Evolutionary conservation across 2,888 invertebrate genomes (phyloP).

Genomic region (Brachynemurus nebulosus): DNA sequence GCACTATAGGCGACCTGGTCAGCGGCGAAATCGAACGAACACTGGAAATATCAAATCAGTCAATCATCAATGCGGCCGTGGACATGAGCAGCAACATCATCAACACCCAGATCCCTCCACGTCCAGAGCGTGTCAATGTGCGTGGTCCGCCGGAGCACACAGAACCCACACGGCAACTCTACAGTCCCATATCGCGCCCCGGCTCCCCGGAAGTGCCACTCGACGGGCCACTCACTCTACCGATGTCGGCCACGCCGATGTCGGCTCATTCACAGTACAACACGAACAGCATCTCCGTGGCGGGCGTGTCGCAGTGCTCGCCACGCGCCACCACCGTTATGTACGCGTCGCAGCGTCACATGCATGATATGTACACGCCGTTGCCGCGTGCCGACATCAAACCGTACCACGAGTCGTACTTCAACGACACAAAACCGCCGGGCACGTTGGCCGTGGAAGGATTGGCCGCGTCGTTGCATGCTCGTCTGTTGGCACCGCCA

Average conservation of each 20-base stretch:
- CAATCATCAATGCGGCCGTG: constrained; percentile 75
- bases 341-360: constrained; percentile 21
- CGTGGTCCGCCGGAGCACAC: constrained; percentile 31
- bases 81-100: constrained; percentile 65
- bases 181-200: constrained; percentile 41
- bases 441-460: constrained; percentile 37
- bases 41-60: constrained; percentile 77
- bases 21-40: constrained; percentile 82
- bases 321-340: constrained; percentile 28
- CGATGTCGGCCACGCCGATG: constrained; percentile 12
- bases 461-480: constrained; percentile 69
- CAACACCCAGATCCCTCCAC: constrained; percentile 40
- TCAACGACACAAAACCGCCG: constrained; percentile 44
- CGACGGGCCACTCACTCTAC: constrained; percentile 24
- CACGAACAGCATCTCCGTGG: too few relatives aligned
- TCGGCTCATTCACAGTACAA: constrained; percentile 24
- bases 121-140: constrained; percentile 43
- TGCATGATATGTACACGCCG: constrained; percentile 35
- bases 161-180: constrained; percentile 30
- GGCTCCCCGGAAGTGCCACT: constrained; percentile 39
- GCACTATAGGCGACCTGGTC: constrained; percentile 68
- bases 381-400: constrained; percentile 57
- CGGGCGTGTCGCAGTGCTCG: constrained; percentile 25
- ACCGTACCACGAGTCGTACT: constrained; percentile 57
- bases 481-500: constrained; percentile 54